These are phyloP conservation scores for Leptopilina boulardi DNA, from an alignment of 1,140 invertebrate species.

Conservation along the genomic window DNA sequence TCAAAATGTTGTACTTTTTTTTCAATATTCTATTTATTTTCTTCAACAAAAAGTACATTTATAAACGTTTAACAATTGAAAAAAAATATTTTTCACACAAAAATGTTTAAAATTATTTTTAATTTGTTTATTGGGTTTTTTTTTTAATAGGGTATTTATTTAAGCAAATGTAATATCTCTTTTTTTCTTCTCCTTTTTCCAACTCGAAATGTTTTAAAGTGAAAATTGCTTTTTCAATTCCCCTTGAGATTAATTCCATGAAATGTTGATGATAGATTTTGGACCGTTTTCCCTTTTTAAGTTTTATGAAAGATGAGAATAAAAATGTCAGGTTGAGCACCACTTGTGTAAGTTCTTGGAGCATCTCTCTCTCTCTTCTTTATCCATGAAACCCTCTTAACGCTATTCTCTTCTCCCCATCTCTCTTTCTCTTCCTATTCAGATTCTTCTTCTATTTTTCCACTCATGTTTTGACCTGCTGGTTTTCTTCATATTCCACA, in stretches of 20 bases:
- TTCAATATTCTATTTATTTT: too few relatives aligned
- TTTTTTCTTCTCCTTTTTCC: neutral
- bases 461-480: constrained; percentile 31
- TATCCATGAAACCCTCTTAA: constrained; percentile 9
- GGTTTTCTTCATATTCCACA: constrained; percentile 17
- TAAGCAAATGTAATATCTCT: neutral
- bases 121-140: too few relatives aligned
- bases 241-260: neutral
- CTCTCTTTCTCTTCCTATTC: neutral
- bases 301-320: neutral
- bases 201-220: neutral
- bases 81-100: too few relatives aligned
- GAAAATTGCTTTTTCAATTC: neutral
- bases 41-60: too few relatives aligned
- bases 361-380: too few relatives aligned
- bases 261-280: neutral
- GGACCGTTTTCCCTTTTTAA: neutral
- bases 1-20: too few relatives aligned
- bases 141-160: too few relatives aligned
- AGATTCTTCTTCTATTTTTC: constrained; percentile 14
- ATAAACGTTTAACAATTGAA: too few relatives aligned
- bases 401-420: neutral
- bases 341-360: neutral
- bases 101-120: too few relatives aligned
- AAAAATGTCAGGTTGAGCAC: constrained; percentile 5